A percentile compares a stretch with the other conserved stretches of the same genome.
phyloP scores from a whole-genome alignment of 23 tunicate species.

The Oikopleura dioica region DNA sequence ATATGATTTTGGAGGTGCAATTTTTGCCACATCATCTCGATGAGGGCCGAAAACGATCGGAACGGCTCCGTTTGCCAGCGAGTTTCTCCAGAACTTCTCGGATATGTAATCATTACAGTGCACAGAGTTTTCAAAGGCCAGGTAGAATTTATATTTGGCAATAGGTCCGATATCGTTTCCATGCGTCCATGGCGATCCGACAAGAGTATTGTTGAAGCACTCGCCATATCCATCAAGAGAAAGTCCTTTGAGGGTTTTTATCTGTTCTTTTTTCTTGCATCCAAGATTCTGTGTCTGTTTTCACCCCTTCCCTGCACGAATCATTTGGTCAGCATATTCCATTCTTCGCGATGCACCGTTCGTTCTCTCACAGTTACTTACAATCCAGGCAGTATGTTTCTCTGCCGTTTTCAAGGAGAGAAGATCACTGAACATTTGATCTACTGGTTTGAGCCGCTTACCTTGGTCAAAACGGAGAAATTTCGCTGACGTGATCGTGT shows the following conservation, averaged over 20 bases:
- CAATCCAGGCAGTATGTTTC: constrained; percentile 1
- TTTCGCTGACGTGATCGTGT: not conserved
- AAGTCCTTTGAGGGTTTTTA: too few relatives aligned
- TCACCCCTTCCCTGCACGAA: too few relatives aligned
- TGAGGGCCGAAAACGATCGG: not conserved
- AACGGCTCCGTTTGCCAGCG: not conserved
- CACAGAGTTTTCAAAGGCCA: constrained; percentile 2
- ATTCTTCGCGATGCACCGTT: not conserved
- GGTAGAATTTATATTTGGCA: constrained; percentile 2
- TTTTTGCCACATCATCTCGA: not conserved
- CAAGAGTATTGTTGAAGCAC: not conserved
- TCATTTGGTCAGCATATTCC: not conserved
- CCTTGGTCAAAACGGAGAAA: too few relatives aligned
- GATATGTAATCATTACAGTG: not conserved
- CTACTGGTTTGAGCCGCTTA: too few relatives aligned
- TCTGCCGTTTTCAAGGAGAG: not conserved
- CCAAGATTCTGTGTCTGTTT: too few relatives aligned
- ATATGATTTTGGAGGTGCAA: not conserved
- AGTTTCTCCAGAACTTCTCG: constrained; percentile 8
- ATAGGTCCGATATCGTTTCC: not conserved
- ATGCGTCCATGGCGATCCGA: not conserved
- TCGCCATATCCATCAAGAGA: not conserved
- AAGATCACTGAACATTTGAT: too few relatives aligned
- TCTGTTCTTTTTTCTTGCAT: too few relatives aligned
- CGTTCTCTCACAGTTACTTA: not conserved